Conservation (phyloP, 2,888 invertebrate species). For the Oligia strigilis region DNA sequence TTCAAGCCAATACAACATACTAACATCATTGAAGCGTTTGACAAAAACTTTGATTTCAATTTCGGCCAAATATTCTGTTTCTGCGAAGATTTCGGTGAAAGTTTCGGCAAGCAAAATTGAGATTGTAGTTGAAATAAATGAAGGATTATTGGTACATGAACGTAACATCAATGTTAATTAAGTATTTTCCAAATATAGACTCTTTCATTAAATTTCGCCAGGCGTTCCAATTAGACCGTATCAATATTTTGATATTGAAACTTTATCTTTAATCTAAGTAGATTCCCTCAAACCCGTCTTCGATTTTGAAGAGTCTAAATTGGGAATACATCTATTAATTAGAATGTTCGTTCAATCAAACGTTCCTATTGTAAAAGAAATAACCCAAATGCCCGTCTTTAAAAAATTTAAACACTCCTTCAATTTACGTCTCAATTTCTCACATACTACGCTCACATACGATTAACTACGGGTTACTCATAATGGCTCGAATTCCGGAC, state of each 20-base stretch:
- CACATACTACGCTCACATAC: conserved; percentile 49
- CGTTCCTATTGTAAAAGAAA: conserved; percentile 10
- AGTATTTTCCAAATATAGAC: background rate
- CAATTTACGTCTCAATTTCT: conserved; percentile 52
- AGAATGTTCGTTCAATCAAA: background rate
- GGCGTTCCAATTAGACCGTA: background rate
- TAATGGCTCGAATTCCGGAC: conserved; percentile 79
- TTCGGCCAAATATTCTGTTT: conserved; percentile 7
- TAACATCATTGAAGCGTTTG: background rate
- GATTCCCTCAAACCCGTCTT: background rate
- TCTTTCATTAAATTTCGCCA: background rate
- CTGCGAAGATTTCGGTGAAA: background rate
- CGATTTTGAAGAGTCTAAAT: background rate
- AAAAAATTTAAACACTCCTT: conserved; percentile 39
- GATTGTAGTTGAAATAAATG: conserved; percentile 2
- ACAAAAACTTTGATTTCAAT: background rate
- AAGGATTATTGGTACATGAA: background rate
- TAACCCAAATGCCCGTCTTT: background rate
- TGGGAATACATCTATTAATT: background rate
- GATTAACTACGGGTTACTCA: conserved; percentile 68
- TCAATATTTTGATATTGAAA: background rate
- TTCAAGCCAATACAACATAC: conserved; percentile 40
- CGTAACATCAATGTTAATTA: background rate
- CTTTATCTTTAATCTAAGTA: background rate
- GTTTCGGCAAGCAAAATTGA: background rate